phyloP scores from a whole-genome alignment of 2,888 invertebrate species.

The Blastobasis lacticolella region DNA sequence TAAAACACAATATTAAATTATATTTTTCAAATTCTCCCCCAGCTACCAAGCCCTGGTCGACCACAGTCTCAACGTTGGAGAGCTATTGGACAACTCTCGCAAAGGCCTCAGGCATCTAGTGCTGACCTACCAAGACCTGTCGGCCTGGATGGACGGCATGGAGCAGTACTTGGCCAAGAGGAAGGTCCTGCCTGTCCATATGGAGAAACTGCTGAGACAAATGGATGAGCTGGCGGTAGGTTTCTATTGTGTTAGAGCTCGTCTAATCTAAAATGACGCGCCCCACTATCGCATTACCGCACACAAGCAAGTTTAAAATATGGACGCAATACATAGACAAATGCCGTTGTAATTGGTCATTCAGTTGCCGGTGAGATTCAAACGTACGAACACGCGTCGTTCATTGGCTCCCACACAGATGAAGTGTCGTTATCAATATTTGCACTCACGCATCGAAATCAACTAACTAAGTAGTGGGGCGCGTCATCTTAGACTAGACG shows the following conservation, averaged over 20 bases:
- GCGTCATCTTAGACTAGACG: too few species aligned
- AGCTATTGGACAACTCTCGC: constrained; percentile 86
- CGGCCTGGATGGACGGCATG: constrained; percentile 96
- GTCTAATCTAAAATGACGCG: too few species aligned
- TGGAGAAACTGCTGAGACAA: constrained; percentile 92
- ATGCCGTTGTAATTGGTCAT: too few species aligned
- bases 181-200: constrained; percentile 89
- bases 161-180: constrained; percentile 87
- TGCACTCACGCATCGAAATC: too few species aligned
- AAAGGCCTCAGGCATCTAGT: constrained; percentile 93
- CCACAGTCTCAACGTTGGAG: constrained; percentile 86
- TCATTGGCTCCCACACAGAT: too few species aligned
- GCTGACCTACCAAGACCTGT: constrained; percentile 92
- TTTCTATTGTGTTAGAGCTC: constrained; percentile 16
- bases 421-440: too few species aligned
- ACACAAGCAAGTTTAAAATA: too few species aligned
- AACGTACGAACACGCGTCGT: too few species aligned
- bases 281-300: too few species aligned
- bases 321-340: too few species aligned
- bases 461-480: too few species aligned
- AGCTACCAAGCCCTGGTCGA: constrained; percentile 88
- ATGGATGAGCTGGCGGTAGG: constrained; percentile 91
- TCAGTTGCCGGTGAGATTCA: too few species aligned
- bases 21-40: not conserved
- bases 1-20: not conserved